Evolutionary conservation across 2,888 invertebrate species (phyloP), one percentile per base, ranked within the genome.

Genomic region (Ptilodon capucinus): DNA sequence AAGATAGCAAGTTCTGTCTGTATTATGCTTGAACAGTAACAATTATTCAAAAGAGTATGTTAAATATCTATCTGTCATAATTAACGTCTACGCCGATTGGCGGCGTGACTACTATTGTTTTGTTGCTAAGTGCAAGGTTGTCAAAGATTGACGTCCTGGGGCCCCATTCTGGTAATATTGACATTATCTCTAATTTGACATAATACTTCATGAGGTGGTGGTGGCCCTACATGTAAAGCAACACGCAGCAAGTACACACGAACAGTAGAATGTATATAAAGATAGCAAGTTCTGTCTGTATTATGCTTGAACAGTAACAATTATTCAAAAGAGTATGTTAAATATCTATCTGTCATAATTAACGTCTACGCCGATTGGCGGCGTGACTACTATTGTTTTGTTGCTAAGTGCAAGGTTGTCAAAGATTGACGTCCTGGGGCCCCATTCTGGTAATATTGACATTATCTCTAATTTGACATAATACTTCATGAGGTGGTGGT

Each of bases 331-430:
- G 51, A 57, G 46, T 60, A 58, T 59, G 54, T 42, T 56, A 61
- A 57, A 53, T 53, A 60, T 42, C 60, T 55, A 72, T 74, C 62
- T 65, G 63, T 74, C 71, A 72, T 68, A 66, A 74, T 74, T 68
- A 74, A 68, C 54, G 71, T 66, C 58, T 46, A 36, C 40, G n/a
- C 44, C 40, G 57, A 54, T 57, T 21, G 40, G 47, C 67, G 61
- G 64, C 59, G 59, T 62, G 58, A 57, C 57, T 59, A 57, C 58
- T 60, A 68, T 57, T 64, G 65, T 60, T 63, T 58, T 47, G 50
- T 52, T 64, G 46, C 42, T 41, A 30, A 25, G 39, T 49, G 40
- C 44, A 46, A 19, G 38, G 53, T 42, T 41, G 19, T 41, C 17
- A 14, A 28, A 11, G 4, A 28, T n/a, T n/a, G n/a, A n/a, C n/a